Percentiles rank a stretch among this genome's conserved stretches.
Evolutionary conservation across 2,888 invertebrate genomes (phyloP).

Genomic region (Caenorhabditis macrosperma): DNA sequence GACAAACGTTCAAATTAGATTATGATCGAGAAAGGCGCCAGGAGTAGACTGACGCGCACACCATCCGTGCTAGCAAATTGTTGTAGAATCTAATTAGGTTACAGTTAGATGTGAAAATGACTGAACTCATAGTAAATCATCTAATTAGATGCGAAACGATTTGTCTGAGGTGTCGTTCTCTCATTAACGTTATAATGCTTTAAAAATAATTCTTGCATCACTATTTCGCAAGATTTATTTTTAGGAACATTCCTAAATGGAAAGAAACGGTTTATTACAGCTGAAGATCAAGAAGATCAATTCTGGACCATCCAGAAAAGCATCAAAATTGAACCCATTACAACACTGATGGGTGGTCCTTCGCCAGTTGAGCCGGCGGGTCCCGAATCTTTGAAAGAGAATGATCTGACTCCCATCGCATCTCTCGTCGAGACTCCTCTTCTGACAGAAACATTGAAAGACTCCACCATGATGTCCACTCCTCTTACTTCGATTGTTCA

Average conservation of each 20-base stretch:
- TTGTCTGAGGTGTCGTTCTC: too few relatives aligned
- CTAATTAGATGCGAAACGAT: too few relatives aligned
- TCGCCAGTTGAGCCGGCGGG: slow-evolving; percentile 29
- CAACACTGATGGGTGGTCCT: slow-evolving; percentile 6
- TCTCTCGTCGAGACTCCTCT: slow-evolving; percentile 40
- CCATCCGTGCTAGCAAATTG: too few relatives aligned
- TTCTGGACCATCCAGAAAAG: slow-evolving; percentile 54
- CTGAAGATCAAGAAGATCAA: slow-evolving; percentile 34
- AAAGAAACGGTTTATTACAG: slow-evolving; percentile 13
- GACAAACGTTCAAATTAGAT: too few relatives aligned
- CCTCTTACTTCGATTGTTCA: slow-evolving; percentile 28
- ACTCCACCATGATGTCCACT: slow-evolving; percentile 18
- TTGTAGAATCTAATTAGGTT: too few relatives aligned
- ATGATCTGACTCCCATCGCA: slow-evolving; percentile 25
- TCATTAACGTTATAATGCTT: too few relatives aligned
- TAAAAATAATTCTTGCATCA: slow-evolving; percentile 4
- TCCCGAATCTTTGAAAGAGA: slow-evolving; percentile 26
- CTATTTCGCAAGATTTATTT: slow-evolving; percentile 1
- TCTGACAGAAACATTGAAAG: slow-evolving; percentile 41
- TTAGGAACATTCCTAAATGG: background rate
- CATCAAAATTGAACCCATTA: slow-evolving; percentile 54
- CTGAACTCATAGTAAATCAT: too few relatives aligned
- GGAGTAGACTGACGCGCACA: too few relatives aligned
- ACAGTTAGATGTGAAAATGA: too few relatives aligned
- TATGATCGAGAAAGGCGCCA: too few relatives aligned